Conservation (phyloP, 2,113 vertebrate genomes). For the Hippocampus guttulatus region DNA sequence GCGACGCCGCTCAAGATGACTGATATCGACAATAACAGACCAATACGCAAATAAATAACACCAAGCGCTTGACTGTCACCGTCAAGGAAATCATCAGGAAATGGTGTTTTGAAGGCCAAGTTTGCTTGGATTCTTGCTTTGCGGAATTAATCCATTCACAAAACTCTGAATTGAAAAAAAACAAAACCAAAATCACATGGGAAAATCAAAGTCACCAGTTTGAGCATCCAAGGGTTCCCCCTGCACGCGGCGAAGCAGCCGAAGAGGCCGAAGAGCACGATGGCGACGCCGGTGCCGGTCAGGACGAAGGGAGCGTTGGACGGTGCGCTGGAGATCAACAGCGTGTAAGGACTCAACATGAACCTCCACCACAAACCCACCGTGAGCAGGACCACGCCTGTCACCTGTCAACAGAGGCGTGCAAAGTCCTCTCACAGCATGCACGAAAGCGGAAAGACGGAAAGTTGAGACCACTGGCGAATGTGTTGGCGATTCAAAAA, state of each 20-base stretch:
- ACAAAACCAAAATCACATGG: too few species aligned
- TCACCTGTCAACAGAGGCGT: constrained; percentile 69
- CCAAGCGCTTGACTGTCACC: too few species aligned
- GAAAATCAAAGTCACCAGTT: constrained; percentile 71
- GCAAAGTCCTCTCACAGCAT: background rate
- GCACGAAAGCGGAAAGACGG: too few species aligned
- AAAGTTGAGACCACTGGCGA: too few species aligned
- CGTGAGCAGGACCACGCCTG: constrained; percentile 84
- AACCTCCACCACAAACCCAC: constrained; percentile 90
- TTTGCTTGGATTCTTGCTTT: too few species aligned
- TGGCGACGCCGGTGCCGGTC: constrained; percentile 80
- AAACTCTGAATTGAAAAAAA: too few species aligned
- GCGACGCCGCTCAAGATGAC: too few species aligned
- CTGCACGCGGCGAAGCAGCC: constrained; percentile 92
- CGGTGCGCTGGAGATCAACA: constrained; percentile 79
- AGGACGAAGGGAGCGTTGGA: constrained; percentile 87
- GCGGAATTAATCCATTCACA: too few species aligned
- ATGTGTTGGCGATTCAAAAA: too few species aligned
- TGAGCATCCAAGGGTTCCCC: constrained; percentile 91
- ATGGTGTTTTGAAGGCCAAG: background rate
- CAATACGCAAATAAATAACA: too few species aligned
- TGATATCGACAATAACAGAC: too few species aligned
- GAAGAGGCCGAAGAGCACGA: constrained; percentile 88
- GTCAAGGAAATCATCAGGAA: too few species aligned
- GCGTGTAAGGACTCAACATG: constrained; percentile 85